Base-by-base conservation (phyloP, 2,113 vertebrate species). In the Pollachius pollachius region DNA sequence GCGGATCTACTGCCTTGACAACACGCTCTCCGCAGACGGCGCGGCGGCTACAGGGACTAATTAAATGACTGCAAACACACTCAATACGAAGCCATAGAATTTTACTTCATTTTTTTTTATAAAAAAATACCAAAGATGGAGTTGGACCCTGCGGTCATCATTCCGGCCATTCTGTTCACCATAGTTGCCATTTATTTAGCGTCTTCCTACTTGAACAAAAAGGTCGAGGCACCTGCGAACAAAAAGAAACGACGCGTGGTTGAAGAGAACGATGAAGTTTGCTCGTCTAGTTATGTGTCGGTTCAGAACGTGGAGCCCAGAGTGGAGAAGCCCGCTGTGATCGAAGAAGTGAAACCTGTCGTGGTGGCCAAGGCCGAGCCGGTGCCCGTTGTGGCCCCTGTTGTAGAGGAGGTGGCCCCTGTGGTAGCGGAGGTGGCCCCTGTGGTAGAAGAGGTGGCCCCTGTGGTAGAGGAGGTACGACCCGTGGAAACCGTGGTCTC, bases 81-180 rank as follows among this genome's bases (percentile, higher is more conserved):
- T 48, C 41, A 48, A 48, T 13, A 34, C 4, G 30, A 48, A 48
- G 8, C 41, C 8, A 13, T 48, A 48, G 6, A 48, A 27, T 30
- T 66, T 17, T 57, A 62, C 8, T n/a, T 69, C 62, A 16, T 37
- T 27, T 67, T 18, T 69, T 74, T 68, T 57, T 57, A 17, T 15
- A 56, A 56, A 57, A 48, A 37, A 34, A 64, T 3, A 25, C 3
- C 12, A 3, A 25, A 2, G 67, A 89, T 91, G 89, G 84, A 86
- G 1, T 72, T 89, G 79, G 89, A 92, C 72, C 80, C 81, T 17
- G 15, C 74, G 17, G 63, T 89, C 52, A 15, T 92, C 52, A 15
- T 92, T 15, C 85, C 88, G 57, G 89, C 89, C 4, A 12, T 90
- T 52, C 69, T 92, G 52, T 85, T 93, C 76, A 91, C 92, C 3